Percentiles rank a stretch among this genome's conserved stretches.
Conservation (phyloP, 2,113 vertebrate genomes). For the Colius striatus region DNA sequence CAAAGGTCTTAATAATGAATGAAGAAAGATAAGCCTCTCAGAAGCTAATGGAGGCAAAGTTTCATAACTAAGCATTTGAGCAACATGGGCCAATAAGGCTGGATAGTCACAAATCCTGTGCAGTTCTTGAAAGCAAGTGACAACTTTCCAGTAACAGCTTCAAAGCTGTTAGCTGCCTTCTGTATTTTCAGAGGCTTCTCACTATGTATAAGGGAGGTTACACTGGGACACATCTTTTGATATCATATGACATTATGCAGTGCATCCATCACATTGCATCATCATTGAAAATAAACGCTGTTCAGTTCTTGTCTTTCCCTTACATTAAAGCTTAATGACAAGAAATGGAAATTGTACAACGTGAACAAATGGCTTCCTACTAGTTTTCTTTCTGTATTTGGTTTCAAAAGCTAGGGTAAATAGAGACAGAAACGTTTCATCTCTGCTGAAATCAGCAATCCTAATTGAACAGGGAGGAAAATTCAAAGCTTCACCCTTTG, state of each 20-base stretch:
- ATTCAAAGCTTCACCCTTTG: not conserved
- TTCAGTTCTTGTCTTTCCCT: not conserved
- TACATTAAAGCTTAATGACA: conserved; percentile 22
- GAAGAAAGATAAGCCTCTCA: not conserved
- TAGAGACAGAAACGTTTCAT: not conserved
- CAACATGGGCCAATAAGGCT: not conserved
- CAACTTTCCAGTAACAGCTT: not conserved
- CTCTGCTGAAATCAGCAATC: not conserved
- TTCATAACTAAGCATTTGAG: not conserved
- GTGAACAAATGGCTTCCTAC: not conserved
- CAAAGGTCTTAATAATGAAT: not conserved
- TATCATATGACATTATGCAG: conserved; percentile 36
- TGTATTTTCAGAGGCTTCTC: not conserved
- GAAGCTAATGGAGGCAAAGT: not conserved
- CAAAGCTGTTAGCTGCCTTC: not conserved
- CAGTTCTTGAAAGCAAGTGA: not conserved
- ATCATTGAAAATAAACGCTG: not conserved
- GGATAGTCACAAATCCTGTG: not conserved
- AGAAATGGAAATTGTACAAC: not conserved
- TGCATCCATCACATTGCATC: conserved; percentile 56
- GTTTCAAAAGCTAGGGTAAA: not conserved
- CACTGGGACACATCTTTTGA: conserved; percentile 25
- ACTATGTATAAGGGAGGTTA: not conserved
- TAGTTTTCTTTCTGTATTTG: not conserved
- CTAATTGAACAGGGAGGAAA: not conserved